These are phyloP conservation scores for Lophochroa leadbeateri DNA, from an alignment of 2,113 vertebrate species.

Conservation along the genomic window DNA sequence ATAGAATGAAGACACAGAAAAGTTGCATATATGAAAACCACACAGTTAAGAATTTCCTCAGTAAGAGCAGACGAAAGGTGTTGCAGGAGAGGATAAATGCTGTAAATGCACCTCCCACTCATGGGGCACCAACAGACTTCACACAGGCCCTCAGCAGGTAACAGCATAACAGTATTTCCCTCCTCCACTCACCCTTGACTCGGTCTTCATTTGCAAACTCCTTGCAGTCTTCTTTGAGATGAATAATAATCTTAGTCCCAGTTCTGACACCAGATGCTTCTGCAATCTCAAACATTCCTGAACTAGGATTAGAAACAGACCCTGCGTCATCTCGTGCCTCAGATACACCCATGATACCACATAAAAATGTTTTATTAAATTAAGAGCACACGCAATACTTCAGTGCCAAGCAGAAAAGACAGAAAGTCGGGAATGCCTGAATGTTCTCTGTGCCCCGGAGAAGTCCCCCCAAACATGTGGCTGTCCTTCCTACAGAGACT, in stretches of 20 bases:
- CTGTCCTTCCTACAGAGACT: neutral
- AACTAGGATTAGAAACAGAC: conserved; percentile 73
- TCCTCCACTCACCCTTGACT: conserved; percentile 83
- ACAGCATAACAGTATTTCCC: neutral
- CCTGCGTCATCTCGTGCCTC: neutral
- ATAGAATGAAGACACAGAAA: neutral
- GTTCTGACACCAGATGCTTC: conserved; percentile 89
- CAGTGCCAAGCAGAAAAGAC: neutral
- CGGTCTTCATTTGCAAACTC: conserved; percentile 90
- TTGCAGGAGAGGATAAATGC: neutral
- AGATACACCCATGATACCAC: neutral
- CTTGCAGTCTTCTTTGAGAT: conserved; percentile 91
- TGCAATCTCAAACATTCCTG: conserved; percentile 89
- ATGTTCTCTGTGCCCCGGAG: neutral
- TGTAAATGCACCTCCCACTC: neutral
- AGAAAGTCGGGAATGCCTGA: neutral
- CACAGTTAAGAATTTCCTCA: neutral
- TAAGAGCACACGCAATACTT: neutral
- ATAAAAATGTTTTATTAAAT: neutral
- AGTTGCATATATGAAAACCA: neutral
- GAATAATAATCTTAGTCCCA: conserved; percentile 93
- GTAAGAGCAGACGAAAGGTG: neutral
- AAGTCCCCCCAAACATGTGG: neutral
- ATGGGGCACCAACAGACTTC: rapidly evolving
- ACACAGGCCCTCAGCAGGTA: neutral